Base-by-base conservation (phyloP, 2,797 vertebrate genomes). In the Percopsis omiscomaycus region DNA sequence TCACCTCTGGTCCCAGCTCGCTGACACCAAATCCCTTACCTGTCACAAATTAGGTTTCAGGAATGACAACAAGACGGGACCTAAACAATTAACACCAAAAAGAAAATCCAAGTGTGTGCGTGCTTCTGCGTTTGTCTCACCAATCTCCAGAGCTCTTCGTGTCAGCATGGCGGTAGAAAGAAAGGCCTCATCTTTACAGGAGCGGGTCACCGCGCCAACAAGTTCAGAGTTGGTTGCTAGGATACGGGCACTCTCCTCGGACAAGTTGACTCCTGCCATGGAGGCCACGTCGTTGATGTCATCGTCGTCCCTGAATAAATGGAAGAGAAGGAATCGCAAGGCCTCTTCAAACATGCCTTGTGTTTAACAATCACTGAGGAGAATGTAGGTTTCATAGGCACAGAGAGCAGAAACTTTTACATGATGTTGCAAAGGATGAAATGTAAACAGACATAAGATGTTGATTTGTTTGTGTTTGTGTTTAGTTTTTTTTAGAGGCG, bases 251-350 rank as follows among this genome's bases (percentile, higher is more conserved):
- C 93, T 98, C 86, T 99, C 96, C 86, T 98, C 96, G 0, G 95
- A 96, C 51, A 99, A 79, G 88, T 98, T 98, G 62, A 98, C 96
- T 50, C 96, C 96, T 0, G 96, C 96, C 96, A 98, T 98, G 1
- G 95, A 98, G 1, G 96, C 95, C 74, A 98, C 95, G 3, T 97
- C 95, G 2, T 97, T 98, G 83, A 98, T 96, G 77, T 98, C 96
- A 8, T 98, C 97, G 0, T 99, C 96, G 37, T 98, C 97, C 91
- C 96, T 98, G 86, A 15, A 69, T 2, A n/a, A 56, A 62, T 8
- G 58, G n/a, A 6, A 50, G 48, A 44, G 27, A 53, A n/a, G 30
- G 27, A 47, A 6, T 16, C 4, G 15, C 42, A 60, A 76, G 4
- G 42, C 37, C 37, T 37, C 37, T 37, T 37, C 4, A 9, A 9